Evolutionary conservation across 92 coral and sea anemone genomes (phyloP), one percentile per base, ranked within the genome.

Genomic region (Porites lobata): DNA sequence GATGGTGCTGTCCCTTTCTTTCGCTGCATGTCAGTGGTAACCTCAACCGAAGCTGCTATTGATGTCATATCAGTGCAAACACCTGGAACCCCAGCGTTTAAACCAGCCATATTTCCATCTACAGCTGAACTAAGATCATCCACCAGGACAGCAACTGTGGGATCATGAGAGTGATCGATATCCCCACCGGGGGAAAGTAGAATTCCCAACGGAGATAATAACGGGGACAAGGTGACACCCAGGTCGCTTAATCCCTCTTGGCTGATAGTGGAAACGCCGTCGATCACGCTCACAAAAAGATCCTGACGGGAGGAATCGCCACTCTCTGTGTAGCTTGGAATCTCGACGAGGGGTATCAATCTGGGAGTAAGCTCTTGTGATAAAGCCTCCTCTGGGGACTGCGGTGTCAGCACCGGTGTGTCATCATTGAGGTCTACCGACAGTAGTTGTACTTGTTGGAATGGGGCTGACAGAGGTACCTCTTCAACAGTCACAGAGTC

Each of bases 1-100:
- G 79, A 61, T 65, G 50, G n/a, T 53, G 65, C 9, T 47, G 76
- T n/a, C 43, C 56, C 8, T 47, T 81, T 85, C 13, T 56, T 63
- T 50, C 83, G 69, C 85, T 50, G 62, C 47, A 4, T 38, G 24
- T 69, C 69, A 14, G 92, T 82, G 66, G 86, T 58, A 59, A 93
- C 59, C 72, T 93, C 96, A 21, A 93, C 93, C 52, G 96, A 93
- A 26, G 96, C 96, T 14, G 96, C 96, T 54, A 93, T 84, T 20
- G 93, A 77, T 32, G 89, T 89, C 85, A 93, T 83, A 47, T 92
- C 96, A 15, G 87, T 69, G 54, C 85, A 86, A 8, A n/a, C 11
- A 18, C 72, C 77, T 54, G 84, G 72, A 18, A 79, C 43, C 9
- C 78, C 81, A 14, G 69, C 72, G 72, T 22, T 72, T 2, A 80